A percentile compares a stretch with the other conserved stretches of the same genome.
Evolutionary conservation across 2,113 vertebrate genomes (phyloP).

Genomic region (Rhea pennata): DNA sequence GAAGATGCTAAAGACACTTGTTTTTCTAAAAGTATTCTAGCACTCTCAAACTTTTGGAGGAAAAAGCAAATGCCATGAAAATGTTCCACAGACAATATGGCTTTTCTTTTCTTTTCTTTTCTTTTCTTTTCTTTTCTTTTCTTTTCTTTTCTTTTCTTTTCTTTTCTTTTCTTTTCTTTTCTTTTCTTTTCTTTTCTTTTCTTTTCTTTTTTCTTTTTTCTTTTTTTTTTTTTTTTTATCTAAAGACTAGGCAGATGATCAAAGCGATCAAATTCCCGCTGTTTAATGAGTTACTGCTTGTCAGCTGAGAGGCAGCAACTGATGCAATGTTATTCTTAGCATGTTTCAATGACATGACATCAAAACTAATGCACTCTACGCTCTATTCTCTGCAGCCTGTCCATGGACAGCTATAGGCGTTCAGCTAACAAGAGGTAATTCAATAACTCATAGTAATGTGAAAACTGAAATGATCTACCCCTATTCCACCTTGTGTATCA

Average conservation of each 20-base stretch:
- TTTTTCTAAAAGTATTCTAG: not conserved
- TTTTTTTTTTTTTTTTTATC: not conserved
- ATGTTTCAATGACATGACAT: not conserved
- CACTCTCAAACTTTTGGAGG: not conserved
- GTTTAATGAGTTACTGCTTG: not conserved
- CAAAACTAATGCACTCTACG: not conserved
- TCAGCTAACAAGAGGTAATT: not conserved
- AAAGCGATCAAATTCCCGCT: not conserved
- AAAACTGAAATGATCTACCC: not conserved
- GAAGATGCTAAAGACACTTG: not conserved
- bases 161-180: not conserved
- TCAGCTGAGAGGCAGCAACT: not conserved
- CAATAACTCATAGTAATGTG: not conserved
- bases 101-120: not conserved
- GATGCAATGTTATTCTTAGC: not conserved
- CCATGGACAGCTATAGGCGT: not conserved
- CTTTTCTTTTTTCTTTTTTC: too few relatives aligned
- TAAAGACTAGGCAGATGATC: not conserved
- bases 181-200: not conserved
- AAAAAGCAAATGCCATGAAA: not conserved
- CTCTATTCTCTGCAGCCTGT: not conserved
- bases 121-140: not conserved
- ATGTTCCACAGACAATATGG: accelerated
- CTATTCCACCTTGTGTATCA: not conserved
- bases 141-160: not conserved